These are phyloP conservation scores for Neolamprologus toae DNA, from an alignment of 2,113 vertebrate genomes.

Conservation along the genomic window DNA sequence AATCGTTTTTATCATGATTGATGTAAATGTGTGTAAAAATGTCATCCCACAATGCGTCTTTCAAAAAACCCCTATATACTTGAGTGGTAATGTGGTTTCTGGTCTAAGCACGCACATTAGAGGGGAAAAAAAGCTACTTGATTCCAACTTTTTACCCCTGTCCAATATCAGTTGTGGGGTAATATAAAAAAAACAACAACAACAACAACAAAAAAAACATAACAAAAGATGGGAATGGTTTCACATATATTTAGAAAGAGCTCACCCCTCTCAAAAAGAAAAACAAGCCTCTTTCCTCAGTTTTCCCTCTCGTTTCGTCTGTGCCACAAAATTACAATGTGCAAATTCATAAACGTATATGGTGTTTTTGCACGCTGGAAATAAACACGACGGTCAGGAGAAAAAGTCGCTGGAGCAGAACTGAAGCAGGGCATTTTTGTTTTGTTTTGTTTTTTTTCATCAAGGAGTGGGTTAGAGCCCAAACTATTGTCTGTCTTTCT, in stretches of 20 bases:
- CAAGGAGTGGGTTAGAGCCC: constrained; percentile 22
- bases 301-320: constrained; percentile 50
- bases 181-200: neutral
- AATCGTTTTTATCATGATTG: neutral
- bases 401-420: constrained; percentile 7
- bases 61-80: neutral
- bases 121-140: neutral
- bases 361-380: constrained; percentile 64
- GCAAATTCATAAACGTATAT: constrained; percentile 60
- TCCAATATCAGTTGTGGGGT: neutral
- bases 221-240: constrained; percentile 32
- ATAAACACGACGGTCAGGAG: constrained; percentile 49
- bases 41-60: neutral
- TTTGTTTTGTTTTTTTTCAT: neutral
- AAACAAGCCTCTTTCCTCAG: constrained; percentile 43
- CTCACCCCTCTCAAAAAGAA: constrained; percentile 26
- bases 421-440: neutral
- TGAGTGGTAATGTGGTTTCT: neutral
- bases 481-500: constrained; percentile 55
- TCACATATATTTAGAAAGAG: constrained; percentile 39
- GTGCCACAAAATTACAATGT: constrained; percentile 71
- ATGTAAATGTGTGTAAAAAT: neutral
- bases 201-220: neutral
- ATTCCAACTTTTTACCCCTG: neutral
- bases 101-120: neutral